These are phyloP conservation scores for Cataglyphis albicans DNA, from an alignment of 2,888 invertebrate species.

Conservation along the genomic window DNA sequence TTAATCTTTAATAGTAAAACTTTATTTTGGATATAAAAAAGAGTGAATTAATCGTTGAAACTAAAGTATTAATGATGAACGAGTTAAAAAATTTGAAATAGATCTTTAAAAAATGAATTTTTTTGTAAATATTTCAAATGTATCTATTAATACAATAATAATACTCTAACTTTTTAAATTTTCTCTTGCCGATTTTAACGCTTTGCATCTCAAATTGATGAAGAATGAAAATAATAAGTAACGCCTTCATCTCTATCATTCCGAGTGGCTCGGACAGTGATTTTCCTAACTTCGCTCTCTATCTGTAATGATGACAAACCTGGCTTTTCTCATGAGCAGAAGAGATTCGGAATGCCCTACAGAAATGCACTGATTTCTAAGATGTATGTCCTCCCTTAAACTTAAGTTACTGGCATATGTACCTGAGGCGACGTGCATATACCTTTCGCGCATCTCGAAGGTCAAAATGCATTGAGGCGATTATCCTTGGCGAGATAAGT, in stretches of 20 bases:
- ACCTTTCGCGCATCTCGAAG: slow-evolving; percentile 62
- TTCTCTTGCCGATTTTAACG: neutral
- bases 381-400: slow-evolving; percentile 66
- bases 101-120: neutral
- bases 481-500: slow-evolving; percentile 74
- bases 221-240: slow-evolving; percentile 17
- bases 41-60: neutral
- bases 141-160: neutral
- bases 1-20: slow-evolving; percentile 16
- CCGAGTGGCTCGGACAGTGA: slow-evolving; percentile 39
- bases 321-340: slow-evolving; percentile 60
- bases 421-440: slow-evolving; percentile 65
- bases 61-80: neutral
- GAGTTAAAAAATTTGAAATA: neutral
- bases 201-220: neutral
- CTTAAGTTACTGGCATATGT: slow-evolving; percentile 64
- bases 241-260: slow-evolving; percentile 28
- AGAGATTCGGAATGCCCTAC: slow-evolving; percentile 79
- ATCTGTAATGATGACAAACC: slow-evolving; percentile 53
- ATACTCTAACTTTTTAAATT: neutral
- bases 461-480: slow-evolving; percentile 65
- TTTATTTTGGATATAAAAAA: neutral
- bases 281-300: slow-evolving; percentile 54
- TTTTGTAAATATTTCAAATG: neutral
- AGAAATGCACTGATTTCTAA: slow-evolving; percentile 79